These are phyloP conservation scores for Calephelis virginiensis DNA, from an alignment of 1,140 invertebrate species.

Conservation along the genomic window DNA sequence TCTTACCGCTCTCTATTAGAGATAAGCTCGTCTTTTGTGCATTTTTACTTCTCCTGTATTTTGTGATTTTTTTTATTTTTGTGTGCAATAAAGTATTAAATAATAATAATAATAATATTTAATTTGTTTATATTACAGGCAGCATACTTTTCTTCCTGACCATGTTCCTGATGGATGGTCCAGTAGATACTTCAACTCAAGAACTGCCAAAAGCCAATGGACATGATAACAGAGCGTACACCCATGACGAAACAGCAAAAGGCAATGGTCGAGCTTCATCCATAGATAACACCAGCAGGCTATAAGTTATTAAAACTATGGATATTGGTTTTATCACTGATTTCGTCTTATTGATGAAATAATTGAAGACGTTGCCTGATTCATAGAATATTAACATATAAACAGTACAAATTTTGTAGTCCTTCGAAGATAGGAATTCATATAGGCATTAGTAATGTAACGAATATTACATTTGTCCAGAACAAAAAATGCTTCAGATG, in stretches of 20 bases:
- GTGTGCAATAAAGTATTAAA: no score
- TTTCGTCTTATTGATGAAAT: conserved; percentile 5
- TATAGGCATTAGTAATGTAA: no score
- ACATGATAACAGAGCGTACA: conserved; percentile 69
- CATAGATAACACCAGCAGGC: conserved; percentile 12
- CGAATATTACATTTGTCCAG: no score
- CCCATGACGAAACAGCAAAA: conserved; percentile 50
- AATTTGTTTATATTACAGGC: conserved; percentile 67
- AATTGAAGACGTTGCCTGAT: no score
- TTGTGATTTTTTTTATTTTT: no score
- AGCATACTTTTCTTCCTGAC: conserved; percentile 85
- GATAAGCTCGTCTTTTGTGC: no score
- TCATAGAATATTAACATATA: no score
- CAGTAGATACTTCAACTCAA: conserved; percentile 48
- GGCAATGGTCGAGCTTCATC: background rate
- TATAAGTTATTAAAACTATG: background rate
- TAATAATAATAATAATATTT: background rate
- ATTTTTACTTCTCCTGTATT: no score
- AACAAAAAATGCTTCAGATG: no score
- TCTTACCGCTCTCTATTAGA: no score
- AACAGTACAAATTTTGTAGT: no score
- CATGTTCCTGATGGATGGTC: conserved; percentile 85
- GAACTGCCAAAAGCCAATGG: conserved; percentile 43
- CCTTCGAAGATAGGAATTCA: no score
- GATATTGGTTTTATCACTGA: background rate